phyloP scores from a whole-genome alignment of 1,140 invertebrate species.

The Heliconius eleuchia region DNA sequence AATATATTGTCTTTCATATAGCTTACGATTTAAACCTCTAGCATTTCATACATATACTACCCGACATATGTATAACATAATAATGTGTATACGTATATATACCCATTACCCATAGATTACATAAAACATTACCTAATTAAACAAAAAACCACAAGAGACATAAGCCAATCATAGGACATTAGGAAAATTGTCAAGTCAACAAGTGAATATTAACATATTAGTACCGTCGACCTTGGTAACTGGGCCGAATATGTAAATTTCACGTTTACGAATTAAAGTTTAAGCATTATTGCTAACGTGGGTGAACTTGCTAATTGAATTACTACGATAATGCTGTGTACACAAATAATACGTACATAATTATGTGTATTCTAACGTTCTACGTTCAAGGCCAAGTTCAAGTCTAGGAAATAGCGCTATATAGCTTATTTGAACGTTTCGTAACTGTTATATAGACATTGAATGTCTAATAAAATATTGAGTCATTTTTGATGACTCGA shows the following conservation, averaged over 20 bases:
- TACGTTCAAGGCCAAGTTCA: not conserved
- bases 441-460: not conserved
- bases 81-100: no score
- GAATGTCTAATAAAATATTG: not conserved
- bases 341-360: not conserved
- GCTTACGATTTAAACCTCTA: no score
- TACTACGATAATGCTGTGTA: not conserved
- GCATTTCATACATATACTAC: no score
- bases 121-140: not conserved
- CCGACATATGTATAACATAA: no score
- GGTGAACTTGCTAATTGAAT: not conserved
- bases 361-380: not conserved
- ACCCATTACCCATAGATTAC: not conserved
- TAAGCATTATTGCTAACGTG: not conserved
- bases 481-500: not conserved
- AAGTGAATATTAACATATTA: constrained; percentile 21
- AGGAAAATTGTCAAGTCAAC: constrained; percentile 19
- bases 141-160: constrained; percentile 3
- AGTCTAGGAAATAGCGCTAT: not conserved
- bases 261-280: constrained; percentile 10
- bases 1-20: no score
- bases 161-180: constrained; percentile 21
- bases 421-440: not conserved
- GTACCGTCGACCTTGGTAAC: constrained; percentile 45
- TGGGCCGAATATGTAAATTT: constrained; percentile 59